Evolutionary conservation across 2,113 vertebrate species (phyloP).

Genomic region (Apodemus sylvaticus): DNA sequence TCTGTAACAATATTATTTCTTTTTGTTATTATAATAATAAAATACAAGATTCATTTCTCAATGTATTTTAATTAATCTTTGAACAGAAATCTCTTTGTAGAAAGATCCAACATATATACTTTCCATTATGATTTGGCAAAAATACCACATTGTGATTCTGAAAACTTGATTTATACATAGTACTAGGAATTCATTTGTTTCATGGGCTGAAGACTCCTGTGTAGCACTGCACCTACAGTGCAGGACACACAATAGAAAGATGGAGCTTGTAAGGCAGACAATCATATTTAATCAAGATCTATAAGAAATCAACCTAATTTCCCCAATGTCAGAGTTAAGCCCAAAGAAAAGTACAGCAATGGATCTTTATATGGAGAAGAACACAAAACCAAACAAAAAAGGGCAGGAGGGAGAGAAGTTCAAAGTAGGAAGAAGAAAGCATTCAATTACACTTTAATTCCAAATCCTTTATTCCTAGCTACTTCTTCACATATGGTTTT

Average conservation of each 20-base stretch:
- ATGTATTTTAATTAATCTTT: neutral
- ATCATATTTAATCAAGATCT: constrained; percentile 19
- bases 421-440: neutral
- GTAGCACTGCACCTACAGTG: neutral
- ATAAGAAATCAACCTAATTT: neutral
- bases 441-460: constrained; percentile 15
- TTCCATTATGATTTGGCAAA: neutral
- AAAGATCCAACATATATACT: neutral
- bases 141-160: neutral
- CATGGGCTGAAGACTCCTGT: neutral
- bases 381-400: neutral
- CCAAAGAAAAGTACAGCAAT: neutral
- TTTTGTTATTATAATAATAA: constrained; percentile 9
- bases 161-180: neutral
- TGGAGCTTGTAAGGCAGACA: neutral
- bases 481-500: constrained; percentile 49
- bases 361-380: neutral
- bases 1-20: neutral
- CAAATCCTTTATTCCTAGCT: neutral
- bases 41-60: neutral
- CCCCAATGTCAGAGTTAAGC: neutral
- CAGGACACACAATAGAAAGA: neutral
- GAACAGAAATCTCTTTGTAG: neutral
- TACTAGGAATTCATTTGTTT: neutral
- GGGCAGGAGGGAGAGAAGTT: neutral